phyloP scores from a whole-genome alignment of 2,797 vertebrate species.

The Platalea minor region DNA sequence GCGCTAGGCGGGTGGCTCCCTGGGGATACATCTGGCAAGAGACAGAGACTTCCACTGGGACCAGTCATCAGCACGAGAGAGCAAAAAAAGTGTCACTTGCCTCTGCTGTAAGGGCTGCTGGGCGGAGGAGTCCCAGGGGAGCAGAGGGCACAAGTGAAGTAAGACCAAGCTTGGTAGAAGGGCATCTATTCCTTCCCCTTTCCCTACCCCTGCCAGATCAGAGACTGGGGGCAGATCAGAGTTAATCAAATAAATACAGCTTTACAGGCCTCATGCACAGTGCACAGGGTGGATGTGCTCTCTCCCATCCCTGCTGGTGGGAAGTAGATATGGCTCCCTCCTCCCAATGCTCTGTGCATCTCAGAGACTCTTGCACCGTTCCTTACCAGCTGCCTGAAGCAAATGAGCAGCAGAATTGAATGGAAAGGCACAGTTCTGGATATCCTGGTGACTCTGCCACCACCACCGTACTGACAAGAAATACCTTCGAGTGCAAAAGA shows the following conservation, averaged over 20 bases:
- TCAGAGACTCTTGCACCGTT: neutral
- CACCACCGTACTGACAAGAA: neutral
- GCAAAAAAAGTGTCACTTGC: neutral
- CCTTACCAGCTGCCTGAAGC: neutral
- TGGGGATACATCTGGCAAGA: neutral
- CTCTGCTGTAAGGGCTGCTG: neutral
- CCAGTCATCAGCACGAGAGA: neutral
- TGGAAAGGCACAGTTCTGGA: neutral
- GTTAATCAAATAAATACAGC: neutral
- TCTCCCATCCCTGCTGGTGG: neutral
- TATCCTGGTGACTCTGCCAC: neutral
- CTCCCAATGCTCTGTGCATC: neutral
- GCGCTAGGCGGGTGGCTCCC: neutral
- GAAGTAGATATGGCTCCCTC: neutral
- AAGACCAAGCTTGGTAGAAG: neutral
- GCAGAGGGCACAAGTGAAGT: neutral
- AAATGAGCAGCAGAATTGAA: neutral
- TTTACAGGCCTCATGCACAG: neutral
- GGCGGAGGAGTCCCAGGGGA: neutral
- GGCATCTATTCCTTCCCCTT: neutral
- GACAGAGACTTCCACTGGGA: neutral
- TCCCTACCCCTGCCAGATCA: neutral
- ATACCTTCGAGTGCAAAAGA: neutral
- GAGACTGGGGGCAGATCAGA: neutral
- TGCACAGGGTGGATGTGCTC: neutral